A percentile compares a stretch with the other conserved stretches of the same genome.
Conservation (phyloP, 2,797 vertebrate species). For the Rhabdophis nuchalis region DNA sequence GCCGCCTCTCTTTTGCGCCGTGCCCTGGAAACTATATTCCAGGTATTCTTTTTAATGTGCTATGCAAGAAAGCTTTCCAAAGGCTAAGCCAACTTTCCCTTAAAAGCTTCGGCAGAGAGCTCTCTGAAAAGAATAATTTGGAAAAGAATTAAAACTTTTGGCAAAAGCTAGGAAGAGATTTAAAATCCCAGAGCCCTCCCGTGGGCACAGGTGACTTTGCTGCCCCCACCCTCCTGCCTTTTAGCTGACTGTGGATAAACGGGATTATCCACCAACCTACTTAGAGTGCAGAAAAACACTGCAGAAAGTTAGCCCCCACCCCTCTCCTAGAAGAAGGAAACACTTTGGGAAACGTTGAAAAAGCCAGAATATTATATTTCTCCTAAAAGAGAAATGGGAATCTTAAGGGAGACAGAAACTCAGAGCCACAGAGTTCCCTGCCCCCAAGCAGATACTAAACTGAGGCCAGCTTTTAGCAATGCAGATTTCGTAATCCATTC, state of each 20-base stretch:
- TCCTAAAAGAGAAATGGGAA: too few relatives aligned
- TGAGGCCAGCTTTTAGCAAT: too few relatives aligned
- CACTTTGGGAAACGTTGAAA: too few relatives aligned
- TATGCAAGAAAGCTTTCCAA: neutral
- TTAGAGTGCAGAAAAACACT: neutral
- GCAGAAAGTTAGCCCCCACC: too few relatives aligned
- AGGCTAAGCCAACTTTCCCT: neutral
- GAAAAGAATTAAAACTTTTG: neutral
- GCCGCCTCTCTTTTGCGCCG: neutral
- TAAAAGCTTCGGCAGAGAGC: neutral
- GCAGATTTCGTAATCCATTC: too few relatives aligned
- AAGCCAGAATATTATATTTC: too few relatives aligned
- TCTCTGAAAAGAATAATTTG: neutral
- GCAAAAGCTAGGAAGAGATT: neutral
- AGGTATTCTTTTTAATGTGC: neutral
- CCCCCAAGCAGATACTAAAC: too few relatives aligned
- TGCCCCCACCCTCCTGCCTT: neutral
- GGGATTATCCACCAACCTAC: neutral
- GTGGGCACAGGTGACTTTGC: neutral
- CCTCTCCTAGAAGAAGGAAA: too few relatives aligned
- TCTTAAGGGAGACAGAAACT: too few relatives aligned
- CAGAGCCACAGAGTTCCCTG: too few relatives aligned
- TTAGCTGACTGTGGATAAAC: neutral
- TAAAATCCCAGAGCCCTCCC: neutral
- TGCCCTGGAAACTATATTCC: neutral